phyloP scores from a whole-genome alignment of 2,888 invertebrate genomes.

The Caenorhabditis afra region DNA sequence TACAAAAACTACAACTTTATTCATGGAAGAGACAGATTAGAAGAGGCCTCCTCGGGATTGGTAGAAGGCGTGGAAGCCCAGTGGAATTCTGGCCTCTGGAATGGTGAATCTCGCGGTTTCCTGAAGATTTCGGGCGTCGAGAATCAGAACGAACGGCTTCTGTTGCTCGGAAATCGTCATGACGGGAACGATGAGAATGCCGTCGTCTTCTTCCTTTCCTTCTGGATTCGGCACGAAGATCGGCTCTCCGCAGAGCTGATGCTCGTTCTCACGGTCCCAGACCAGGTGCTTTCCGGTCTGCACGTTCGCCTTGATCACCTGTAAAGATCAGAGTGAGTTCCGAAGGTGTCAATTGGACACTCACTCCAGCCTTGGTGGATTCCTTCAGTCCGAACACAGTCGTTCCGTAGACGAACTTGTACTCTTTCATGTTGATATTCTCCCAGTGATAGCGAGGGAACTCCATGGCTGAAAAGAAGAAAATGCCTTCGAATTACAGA shows the following conservation, averaged over 20 bases:
- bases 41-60: neutral
- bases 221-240: conserved; percentile 82
- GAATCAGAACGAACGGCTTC: conserved; percentile 84
- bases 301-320: conserved; percentile 81
- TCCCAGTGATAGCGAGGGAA: conserved; percentile 91
- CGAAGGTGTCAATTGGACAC: too few species aligned
- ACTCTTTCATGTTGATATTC: conserved; percentile 84
- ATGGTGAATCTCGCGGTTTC: conserved; percentile 87
- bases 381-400: conserved; percentile 36
- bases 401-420: conserved; percentile 89
- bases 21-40: too few species aligned
- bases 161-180: conserved; percentile 63
- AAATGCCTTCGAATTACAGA: neutral
- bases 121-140: conserved; percentile 87
- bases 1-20: too few species aligned
- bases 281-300: conserved; percentile 74
- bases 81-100: conserved; percentile 63
- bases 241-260: conserved; percentile 81
- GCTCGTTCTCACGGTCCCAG: conserved; percentile 80
- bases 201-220: conserved; percentile 82
- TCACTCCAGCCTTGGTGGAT: too few species aligned
- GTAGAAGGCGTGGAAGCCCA: neutral
- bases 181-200: conserved; percentile 77
- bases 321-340: too few species aligned
- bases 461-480: conserved; percentile 83